These are phyloP conservation scores for Danionella dracula DNA, from an alignment of 2,797 vertebrate genomes.

Conservation along the genomic window DNA sequence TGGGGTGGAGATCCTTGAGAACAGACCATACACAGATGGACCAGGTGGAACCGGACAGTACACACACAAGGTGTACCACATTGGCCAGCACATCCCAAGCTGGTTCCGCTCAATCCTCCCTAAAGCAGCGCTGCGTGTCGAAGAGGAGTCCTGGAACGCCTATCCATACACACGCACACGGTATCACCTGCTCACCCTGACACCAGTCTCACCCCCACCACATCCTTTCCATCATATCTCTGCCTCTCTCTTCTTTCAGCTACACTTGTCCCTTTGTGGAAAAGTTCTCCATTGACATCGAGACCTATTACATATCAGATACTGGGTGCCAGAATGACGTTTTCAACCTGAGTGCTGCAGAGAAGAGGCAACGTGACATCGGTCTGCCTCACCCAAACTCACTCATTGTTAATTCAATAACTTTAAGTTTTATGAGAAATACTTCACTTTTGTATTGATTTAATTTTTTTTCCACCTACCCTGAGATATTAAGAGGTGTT, in stretches of 20 bases:
- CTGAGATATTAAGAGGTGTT: too few relatives aligned
- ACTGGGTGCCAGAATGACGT: constrained; percentile 84
- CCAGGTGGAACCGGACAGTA: constrained; percentile 92
- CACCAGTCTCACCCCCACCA: too few relatives aligned
- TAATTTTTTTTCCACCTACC: too few relatives aligned
- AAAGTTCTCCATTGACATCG: constrained; percentile 98
- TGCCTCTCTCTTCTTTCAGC: too few relatives aligned
- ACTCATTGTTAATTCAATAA: not conserved
- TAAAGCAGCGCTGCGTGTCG: constrained; percentile 79
- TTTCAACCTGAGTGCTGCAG: constrained; percentile 86
- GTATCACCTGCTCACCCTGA: constrained; percentile 42
- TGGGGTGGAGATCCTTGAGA: constrained; percentile 95
- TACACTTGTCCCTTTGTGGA: constrained; percentile 98
- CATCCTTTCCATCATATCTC: too few relatives aligned
- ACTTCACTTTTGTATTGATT: too few relatives aligned
- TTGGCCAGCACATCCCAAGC: constrained; percentile 97
- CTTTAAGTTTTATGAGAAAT: too few relatives aligned
- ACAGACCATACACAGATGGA: constrained; percentile 91
- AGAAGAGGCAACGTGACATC: constrained; percentile 83
- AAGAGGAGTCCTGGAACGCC: constrained; percentile 82
- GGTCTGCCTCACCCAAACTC: constrained; percentile 65
- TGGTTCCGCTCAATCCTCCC: constrained; percentile 91
- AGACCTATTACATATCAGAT: constrained; percentile 93
- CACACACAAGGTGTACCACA: constrained; percentile 97
- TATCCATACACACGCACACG: constrained; percentile 82